phyloP scores from a whole-genome alignment of 1,140 invertebrate genomes.

The Belonocnema kinseyi region DNA sequence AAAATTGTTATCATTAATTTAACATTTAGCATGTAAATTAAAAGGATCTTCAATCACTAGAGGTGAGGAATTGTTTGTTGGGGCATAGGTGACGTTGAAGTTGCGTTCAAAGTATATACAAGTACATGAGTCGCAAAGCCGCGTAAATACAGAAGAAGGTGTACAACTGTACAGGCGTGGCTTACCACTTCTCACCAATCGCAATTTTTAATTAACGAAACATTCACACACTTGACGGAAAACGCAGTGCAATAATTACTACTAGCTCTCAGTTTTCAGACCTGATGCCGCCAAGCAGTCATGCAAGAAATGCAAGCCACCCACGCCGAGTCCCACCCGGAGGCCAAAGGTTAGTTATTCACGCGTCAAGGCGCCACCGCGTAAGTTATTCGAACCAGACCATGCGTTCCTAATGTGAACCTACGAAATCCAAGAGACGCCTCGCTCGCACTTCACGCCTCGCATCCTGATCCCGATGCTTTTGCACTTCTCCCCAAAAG shows the following conservation, averaged over 20 bases:
- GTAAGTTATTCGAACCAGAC: constrained; percentile 70
- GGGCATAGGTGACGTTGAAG: no score
- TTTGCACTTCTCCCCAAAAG: constrained; percentile 39
- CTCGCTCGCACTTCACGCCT: constrained; percentile 50
- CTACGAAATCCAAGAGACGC: constrained; percentile 55
- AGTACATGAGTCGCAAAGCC: no score
- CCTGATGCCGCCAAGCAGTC: constrained; percentile 59
- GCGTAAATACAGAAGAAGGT: no score
- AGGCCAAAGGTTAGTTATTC: constrained; percentile 71
- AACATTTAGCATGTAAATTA: no score
- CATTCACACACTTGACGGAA: constrained; percentile 55
- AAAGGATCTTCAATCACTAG: no score
- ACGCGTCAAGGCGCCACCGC: constrained; percentile 71
- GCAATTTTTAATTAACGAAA: constrained; percentile 58
- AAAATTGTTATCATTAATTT: no score
- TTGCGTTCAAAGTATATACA: no score
- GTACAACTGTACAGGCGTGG: no score
- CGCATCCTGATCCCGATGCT: constrained; percentile 42
- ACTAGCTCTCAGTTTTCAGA: constrained; percentile 63
- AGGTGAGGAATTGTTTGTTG: no score
- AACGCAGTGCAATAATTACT: constrained; percentile 63
- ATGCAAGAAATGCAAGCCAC: constrained; percentile 70
- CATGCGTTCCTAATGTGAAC: constrained; percentile 61
- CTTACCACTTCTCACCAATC: no score
- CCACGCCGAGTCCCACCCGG: constrained; percentile 58